Evolutionary conservation across 1,140 invertebrate species (phyloP).

Genomic region (Caenorhabditis inopinata): DNA sequence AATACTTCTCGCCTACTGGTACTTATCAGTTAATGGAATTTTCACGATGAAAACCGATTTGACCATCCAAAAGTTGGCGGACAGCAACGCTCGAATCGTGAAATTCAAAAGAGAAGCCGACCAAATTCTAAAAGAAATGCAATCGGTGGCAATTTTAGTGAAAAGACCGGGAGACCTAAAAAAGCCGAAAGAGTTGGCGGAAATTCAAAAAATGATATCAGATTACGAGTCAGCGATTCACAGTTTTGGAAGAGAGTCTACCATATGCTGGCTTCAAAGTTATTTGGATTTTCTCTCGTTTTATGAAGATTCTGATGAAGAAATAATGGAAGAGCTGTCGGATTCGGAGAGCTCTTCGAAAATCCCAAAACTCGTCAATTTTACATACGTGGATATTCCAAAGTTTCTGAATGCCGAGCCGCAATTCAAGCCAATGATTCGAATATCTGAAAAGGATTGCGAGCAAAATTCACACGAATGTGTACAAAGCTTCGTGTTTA

Average conservation of each 20-base stretch:
- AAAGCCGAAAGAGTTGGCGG: not conserved
- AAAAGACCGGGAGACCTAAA: slow-evolving; percentile 44
- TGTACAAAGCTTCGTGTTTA: slow-evolving; percentile 44
- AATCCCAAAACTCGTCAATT: not conserved
- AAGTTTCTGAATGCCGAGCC: slow-evolving; percentile 33
- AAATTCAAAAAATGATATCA: slow-evolving; percentile 31
- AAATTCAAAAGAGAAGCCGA: slow-evolving; percentile 46
- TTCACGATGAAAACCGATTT: slow-evolving; percentile 46
- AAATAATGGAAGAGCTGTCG: not conserved
- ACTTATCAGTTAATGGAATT: slow-evolving; percentile 41
- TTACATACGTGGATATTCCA: slow-evolving; percentile 46
- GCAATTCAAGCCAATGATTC: slow-evolving; percentile 39
- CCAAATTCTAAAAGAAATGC: slow-evolving; percentile 45
- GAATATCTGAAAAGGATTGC: slow-evolving; percentile 35
- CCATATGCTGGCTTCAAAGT: slow-evolving; percentile 47
- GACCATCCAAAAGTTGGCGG: slow-evolving; percentile 47
- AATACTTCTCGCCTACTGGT: slow-evolving; percentile 38
- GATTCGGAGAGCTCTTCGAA: not conserved
- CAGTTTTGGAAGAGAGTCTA: slow-evolving; percentile 43
- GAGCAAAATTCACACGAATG: slow-evolving; percentile 35
- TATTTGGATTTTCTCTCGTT: slow-evolving; percentile 45
- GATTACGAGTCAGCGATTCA: slow-evolving; percentile 36
- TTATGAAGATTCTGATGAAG: slow-evolving; percentile 29
- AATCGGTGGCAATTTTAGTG: slow-evolving; percentile 46
- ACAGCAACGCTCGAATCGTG: slow-evolving; percentile 35